Evolutionary conservation across 2,888 invertebrate genomes (phyloP).

Genomic region (Lysandra bellargus): DNA sequence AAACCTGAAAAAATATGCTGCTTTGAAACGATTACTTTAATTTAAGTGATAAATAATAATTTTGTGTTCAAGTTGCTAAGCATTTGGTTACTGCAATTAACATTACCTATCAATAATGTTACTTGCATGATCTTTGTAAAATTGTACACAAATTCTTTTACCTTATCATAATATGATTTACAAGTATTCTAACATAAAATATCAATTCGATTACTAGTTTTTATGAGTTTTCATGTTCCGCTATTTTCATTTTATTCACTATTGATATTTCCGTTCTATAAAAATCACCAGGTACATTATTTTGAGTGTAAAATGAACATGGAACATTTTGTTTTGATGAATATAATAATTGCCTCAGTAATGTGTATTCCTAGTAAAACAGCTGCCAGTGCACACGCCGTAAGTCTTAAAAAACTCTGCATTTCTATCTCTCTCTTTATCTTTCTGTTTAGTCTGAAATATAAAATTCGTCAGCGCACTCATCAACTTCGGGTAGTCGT

Average conservation of each 20-base stretch:
- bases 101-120: neutral
- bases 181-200: neutral
- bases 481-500: neutral
- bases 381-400: neutral
- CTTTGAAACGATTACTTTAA: neutral
- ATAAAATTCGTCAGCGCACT: neutral
- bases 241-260: neutral
- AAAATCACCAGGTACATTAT: neutral
- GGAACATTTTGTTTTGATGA: neutral
- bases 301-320: neutral
- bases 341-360: neutral
- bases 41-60: neutral
- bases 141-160: neutral
- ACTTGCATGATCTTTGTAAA: slow-evolving; percentile 8
- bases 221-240: neutral
- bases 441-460: neutral
- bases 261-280: neutral
- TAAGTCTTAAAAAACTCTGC: neutral
- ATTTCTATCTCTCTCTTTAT: neutral
- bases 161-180: neutral
- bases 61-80: too few species aligned
- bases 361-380: neutral
- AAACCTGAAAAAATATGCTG: neutral
- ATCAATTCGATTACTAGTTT: neutral
- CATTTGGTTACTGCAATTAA: too few species aligned